Percentiles rank a stretch among this genome's conserved stretches.
These are phyloP conservation scores for Aphidius gifuensis DNA, from an alignment of 1,140 invertebrate species.

Conservation along the genomic window DNA sequence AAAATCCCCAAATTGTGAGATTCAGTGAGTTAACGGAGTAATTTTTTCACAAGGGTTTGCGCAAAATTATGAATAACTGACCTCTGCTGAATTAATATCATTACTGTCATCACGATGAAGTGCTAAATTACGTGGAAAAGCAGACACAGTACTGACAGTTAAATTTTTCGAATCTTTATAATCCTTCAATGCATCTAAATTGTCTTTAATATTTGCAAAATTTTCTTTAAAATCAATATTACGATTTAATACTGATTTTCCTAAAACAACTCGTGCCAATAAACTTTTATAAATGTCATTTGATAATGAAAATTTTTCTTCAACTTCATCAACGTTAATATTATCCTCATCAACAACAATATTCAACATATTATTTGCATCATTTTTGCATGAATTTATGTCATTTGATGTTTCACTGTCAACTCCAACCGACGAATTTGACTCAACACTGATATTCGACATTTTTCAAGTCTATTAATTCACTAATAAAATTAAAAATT, in stretches of 20 bases:
- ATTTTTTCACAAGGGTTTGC: no score
- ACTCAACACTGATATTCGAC: slow-evolving; percentile 52
- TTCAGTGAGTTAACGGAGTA: no score
- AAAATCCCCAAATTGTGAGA: no score
- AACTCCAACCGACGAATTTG: slow-evolving; percentile 53
- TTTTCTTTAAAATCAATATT: slow-evolving; percentile 52
- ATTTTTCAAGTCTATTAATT: slow-evolving; percentile 29
- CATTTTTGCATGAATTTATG: slow-evolving; percentile 41
- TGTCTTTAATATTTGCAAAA: slow-evolving; percentile 48
- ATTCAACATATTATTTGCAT: slow-evolving; percentile 13
- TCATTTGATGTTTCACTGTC: slow-evolving; percentile 52
- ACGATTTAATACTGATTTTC: slow-evolving; percentile 52
- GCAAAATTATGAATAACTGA: no score
- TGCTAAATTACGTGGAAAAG: slow-evolving; percentile 52
- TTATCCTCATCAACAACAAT: slow-evolving; percentile 12
- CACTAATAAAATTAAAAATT: neutral
- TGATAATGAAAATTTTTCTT: slow-evolving; percentile 63
- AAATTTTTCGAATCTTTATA: slow-evolving; percentile 50
- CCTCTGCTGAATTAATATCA: slow-evolving; percentile 42
- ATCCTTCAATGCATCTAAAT: slow-evolving; percentile 49
- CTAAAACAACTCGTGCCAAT: slow-evolving; percentile 65
- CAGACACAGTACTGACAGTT: slow-evolving; percentile 51
- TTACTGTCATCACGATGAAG: slow-evolving; percentile 48
- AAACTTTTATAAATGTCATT: slow-evolving; percentile 76
- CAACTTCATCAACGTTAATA: slow-evolving; percentile 26